A percentile compares a stretch with the other conserved stretches of the same genome.
Conservation (phyloP, 2,888 invertebrate genomes). For the Cantharis flavilabris region DNA sequence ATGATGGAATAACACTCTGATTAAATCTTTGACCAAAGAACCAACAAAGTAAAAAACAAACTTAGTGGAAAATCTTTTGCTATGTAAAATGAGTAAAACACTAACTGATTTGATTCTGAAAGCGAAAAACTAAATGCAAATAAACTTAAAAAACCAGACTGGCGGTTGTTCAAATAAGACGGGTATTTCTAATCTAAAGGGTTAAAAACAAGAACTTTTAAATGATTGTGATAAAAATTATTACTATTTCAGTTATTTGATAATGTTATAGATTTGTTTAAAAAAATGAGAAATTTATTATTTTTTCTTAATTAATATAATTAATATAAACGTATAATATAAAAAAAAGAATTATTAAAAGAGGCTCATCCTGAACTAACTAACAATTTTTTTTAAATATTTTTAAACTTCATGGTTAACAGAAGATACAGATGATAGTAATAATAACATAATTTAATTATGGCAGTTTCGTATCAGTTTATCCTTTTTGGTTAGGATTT, state of each 20-base stretch:
- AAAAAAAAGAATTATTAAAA: no score
- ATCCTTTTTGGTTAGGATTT: neutral
- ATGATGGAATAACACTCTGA: neutral
- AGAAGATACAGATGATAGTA: neutral
- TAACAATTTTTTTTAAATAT: no score
- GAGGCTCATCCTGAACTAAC: no score
- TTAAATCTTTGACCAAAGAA: neutral
- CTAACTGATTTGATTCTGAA: neutral
- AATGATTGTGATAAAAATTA: no score
- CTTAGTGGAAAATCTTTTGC: neutral
- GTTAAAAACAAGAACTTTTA: neutral
- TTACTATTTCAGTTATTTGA: no score
- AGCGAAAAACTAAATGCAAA: neutral
- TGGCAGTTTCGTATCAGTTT: neutral
- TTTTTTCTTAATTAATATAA: no score
- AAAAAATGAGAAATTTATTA: no score
- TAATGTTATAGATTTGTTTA: no score
- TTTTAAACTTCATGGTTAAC: no score
- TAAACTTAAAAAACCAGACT: neutral
- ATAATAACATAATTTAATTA: neutral
- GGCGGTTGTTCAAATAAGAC: neutral
- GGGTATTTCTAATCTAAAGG: neutral
- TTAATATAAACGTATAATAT: no score
- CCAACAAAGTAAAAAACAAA: neutral
- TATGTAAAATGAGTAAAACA: neutral